Evolutionary conservation across 2,888 invertebrate genomes (phyloP).

Genomic region (Drosophila borealis): DNA sequence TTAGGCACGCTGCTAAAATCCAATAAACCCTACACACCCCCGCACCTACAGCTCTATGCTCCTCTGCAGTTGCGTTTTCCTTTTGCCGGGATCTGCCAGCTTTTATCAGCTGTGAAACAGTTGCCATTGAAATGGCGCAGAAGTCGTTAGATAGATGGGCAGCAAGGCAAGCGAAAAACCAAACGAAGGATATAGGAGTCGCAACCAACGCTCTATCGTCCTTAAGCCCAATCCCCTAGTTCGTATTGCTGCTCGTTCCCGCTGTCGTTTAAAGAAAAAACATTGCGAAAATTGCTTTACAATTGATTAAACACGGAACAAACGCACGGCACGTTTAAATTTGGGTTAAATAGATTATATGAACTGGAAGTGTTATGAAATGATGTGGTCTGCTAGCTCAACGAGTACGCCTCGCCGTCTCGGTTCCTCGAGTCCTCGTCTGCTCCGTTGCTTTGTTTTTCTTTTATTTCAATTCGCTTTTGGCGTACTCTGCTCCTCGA

Average conservation of each 20-base stretch:
- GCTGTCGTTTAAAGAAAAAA: constrained; percentile 73
- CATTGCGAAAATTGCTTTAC: constrained; percentile 82
- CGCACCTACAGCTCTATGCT: constrained; percentile 10
- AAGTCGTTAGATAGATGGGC: constrained; percentile 73
- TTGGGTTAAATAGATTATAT: constrained; percentile 82
- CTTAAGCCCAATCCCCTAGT: constrained; percentile 25
- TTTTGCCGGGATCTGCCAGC: constrained; percentile 65
- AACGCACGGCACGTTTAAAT: constrained; percentile 80
- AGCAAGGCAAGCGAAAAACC: constrained; percentile 41
- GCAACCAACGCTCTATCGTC: constrained; percentile 17
- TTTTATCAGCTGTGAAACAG: constrained; percentile 84
- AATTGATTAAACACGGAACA: constrained; percentile 80
- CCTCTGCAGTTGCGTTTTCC: constrained; percentile 21
- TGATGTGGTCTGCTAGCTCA: constrained; percentile 65
- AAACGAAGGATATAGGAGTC: constrained; percentile 63
- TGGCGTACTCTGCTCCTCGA: constrained; percentile 18
- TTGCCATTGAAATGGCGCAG: constrained; percentile 79
- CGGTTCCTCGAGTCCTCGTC: constrained; percentile 10
- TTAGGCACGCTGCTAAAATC: constrained; percentile 73
- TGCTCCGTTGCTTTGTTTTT: constrained; percentile 20
- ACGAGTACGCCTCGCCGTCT: constrained; percentile 10
- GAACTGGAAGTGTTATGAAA: constrained; percentile 81
- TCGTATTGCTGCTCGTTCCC: constrained; percentile 18
- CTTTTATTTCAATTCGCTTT: constrained; percentile 41
- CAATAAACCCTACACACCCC: constrained; percentile 35